Conservation (phyloP, 1,140 invertebrate genomes). For the Pseudomyrmex flavicornis region DNA sequence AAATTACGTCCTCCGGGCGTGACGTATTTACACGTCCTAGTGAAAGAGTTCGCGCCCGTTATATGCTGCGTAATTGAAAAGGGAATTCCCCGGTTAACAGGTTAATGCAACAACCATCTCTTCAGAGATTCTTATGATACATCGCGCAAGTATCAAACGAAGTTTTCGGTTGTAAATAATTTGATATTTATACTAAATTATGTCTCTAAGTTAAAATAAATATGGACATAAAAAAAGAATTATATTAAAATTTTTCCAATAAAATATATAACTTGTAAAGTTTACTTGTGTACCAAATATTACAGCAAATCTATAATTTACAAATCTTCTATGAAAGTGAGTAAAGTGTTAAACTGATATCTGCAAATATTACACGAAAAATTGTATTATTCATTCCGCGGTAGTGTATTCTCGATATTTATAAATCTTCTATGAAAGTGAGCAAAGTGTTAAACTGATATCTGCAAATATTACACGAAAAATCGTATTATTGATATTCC, state of each 20-base stretch:
- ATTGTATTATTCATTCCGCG: conserved; percentile 24
- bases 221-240: background rate
- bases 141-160: no score
- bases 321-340: conserved; percentile 4
- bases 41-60: no score
- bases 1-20: no score
- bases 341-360: conserved; percentile 6
- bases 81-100: no score
- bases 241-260: background rate
- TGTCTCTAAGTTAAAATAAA: conserved; percentile 2
- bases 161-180: background rate
- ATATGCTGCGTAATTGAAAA: no score
- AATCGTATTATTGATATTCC: conserved; percentile 27
- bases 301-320: conserved; percentile 29
- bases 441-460: conserved; percentile 6
- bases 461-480: conserved; percentile 10
- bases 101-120: no score
- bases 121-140: no score
- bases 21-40: no score
- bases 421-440: conserved; percentile 7
- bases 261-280: conserved; percentile 3
- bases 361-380: conserved; percentile 17
- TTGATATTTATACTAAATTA: conserved; percentile 8
- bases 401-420: background rate
- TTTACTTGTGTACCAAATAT: background rate